Evolutionary conservation across 2,113 vertebrate genomes (phyloP).

Genomic region (Lichenostomus cassidix): DNA sequence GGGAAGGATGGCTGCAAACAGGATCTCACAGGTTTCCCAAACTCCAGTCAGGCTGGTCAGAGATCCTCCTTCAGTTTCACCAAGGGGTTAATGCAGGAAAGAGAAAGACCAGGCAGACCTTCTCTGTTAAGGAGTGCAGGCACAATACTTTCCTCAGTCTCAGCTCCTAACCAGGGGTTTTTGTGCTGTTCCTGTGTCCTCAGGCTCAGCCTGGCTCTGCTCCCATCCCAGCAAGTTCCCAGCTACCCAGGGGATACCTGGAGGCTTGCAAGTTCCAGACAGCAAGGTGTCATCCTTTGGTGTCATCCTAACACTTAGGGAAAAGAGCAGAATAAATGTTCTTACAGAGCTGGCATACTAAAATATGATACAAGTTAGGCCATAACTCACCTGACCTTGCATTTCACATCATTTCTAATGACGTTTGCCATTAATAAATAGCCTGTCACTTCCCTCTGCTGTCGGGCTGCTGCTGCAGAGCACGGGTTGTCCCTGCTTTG

Average conservation of each 20-base stretch:
- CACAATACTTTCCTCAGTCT: background rate
- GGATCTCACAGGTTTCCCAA: background rate
- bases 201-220: background rate
- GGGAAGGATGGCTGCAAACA: background rate
- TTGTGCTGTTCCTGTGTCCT: background rate
- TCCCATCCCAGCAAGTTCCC: background rate
- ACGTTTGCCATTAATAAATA: background rate
- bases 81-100: background rate
- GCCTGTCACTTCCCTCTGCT: background rate
- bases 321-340: background rate
- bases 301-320: background rate
- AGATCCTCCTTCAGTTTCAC: background rate
- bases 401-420: background rate
- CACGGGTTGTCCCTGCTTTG: background rate
- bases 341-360: background rate
- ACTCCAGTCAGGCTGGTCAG: fast-evolving
- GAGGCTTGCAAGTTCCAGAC: background rate
- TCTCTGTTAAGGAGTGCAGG: background rate
- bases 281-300: background rate
- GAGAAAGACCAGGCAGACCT: background rate
- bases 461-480: background rate
- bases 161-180: background rate
- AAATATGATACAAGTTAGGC: background rate
- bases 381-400: background rate
- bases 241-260: background rate